Percentiles rank a stretch among this genome's conserved stretches.
Evolutionary conservation across 2,888 invertebrate genomes (phyloP).

Genomic region (Andrena praecox): DNA sequence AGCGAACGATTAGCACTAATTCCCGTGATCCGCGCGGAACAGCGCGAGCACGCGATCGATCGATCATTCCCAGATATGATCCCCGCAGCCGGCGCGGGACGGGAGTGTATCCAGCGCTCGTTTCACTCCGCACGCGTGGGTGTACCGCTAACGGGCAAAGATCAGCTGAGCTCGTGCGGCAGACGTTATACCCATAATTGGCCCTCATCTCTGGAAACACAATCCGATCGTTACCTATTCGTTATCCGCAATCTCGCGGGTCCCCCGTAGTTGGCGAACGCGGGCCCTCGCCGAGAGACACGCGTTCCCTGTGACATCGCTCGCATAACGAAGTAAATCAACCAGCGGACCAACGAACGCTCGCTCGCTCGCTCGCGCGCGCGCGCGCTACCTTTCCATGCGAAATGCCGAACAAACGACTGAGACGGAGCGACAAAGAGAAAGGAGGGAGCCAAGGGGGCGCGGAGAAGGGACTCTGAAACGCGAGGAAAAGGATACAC

Average conservation of each 20-base stretch:
- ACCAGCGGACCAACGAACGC: constrained; percentile 25
- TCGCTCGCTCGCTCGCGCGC: neutral
- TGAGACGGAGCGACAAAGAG: constrained; percentile 35
- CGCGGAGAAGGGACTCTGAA: neutral
- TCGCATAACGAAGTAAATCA: constrained; percentile 77
- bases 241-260: constrained; percentile 76
- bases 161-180: constrained; percentile 71
- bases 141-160: constrained; percentile 70
- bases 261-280: constrained; percentile 71
- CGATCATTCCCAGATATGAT: constrained; percentile 51
- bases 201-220: constrained; percentile 78
- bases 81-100: constrained; percentile 22
- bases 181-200: constrained; percentile 78
- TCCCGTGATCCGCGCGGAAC: constrained; percentile 20
- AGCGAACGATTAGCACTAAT: constrained; percentile 41
- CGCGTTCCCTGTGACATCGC: constrained; percentile 73
- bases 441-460: constrained; percentile 39
- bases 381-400: constrained; percentile 51
- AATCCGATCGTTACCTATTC: constrained; percentile 81
- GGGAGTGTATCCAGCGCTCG: constrained; percentile 44
- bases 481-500: constrained; percentile 10
- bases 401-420: constrained; percentile 58
- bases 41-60: constrained; percentile 51
- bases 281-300: constrained; percentile 61
- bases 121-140: constrained; percentile 69